A percentile compares a stretch with the other conserved stretches of the same genome.
phyloP scores from a whole-genome alignment of 2,113 vertebrate genomes.

The Vimba vimba region DNA sequence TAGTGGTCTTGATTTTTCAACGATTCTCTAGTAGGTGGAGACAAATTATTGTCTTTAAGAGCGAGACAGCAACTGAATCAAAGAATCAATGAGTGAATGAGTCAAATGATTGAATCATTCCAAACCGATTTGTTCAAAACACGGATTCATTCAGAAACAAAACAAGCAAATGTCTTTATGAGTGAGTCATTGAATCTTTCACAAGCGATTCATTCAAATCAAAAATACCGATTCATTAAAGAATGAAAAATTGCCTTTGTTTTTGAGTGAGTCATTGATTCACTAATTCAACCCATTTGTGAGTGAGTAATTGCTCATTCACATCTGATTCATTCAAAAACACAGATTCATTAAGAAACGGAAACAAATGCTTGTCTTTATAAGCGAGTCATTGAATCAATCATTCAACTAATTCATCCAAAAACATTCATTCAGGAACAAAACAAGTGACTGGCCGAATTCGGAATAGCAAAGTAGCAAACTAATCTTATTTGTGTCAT shows the following conservation, averaged over 20 bases:
- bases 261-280: background rate
- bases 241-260: background rate
- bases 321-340: background rate
- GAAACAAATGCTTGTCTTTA: too few relatives aligned
- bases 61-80: background rate
- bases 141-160: too few relatives aligned
- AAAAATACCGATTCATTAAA: background rate
- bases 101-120: background rate
- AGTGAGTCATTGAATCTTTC: background rate
- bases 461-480: background rate
- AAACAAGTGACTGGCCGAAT: background rate
- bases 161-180: background rate
- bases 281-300: background rate
- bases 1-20: too few relatives aligned
- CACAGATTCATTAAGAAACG: background rate
- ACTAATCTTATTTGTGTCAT: too few relatives aligned
- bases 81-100: background rate
- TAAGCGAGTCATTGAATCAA: background rate
- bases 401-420: background rate
- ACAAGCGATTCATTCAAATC: background rate
- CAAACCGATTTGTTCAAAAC: background rate
- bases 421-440: too few relatives aligned
- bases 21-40: too few relatives aligned
- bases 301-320: too few relatives aligned
- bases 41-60: too few relatives aligned